Conservation (phyloP, 2,113 vertebrate genomes). For the Planiliza haematocheilus region DNA sequence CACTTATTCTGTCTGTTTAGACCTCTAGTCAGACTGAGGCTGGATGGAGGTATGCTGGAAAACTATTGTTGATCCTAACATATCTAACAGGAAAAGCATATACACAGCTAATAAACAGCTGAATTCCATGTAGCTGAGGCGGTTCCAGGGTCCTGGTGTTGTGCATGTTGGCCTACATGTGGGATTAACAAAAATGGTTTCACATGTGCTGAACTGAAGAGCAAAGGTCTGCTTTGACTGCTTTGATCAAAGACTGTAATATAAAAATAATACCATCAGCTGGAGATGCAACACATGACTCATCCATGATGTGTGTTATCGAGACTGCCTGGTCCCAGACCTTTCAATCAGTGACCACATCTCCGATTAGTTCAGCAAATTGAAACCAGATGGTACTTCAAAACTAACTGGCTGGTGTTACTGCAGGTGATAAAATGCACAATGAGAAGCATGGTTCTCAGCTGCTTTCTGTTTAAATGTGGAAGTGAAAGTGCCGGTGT, state of each 20-base stretch:
- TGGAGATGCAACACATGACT: neutral
- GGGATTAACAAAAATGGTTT: too few relatives aligned
- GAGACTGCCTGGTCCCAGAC: slow-evolving; percentile 8
- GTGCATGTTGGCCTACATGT: too few relatives aligned
- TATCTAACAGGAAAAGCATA: neutral
- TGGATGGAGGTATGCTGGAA: too few relatives aligned
- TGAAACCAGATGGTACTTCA: neutral
- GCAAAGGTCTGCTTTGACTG: too few relatives aligned
- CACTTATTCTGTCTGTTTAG: too few relatives aligned
- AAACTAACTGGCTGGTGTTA: neutral
- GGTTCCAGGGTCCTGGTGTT: too few relatives aligned
- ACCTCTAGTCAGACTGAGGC: too few relatives aligned
- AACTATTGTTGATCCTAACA: too few relatives aligned
- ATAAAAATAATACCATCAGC: neutral
- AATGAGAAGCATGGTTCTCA: neutral
- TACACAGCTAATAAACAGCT: neutral
- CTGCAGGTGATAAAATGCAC: neutral
- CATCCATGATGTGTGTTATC: neutral
- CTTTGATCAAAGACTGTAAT: neutral
- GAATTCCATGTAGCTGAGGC: too few relatives aligned
- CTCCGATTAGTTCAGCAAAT: neutral
- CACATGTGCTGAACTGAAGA: too few relatives aligned
- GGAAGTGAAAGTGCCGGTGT: neutral
- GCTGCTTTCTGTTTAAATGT: slow-evolving; percentile 13
- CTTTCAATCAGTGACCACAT: neutral